Base-by-base conservation (phyloP, 2,797 vertebrate genomes). In the Numenius phaeopus region DNA sequence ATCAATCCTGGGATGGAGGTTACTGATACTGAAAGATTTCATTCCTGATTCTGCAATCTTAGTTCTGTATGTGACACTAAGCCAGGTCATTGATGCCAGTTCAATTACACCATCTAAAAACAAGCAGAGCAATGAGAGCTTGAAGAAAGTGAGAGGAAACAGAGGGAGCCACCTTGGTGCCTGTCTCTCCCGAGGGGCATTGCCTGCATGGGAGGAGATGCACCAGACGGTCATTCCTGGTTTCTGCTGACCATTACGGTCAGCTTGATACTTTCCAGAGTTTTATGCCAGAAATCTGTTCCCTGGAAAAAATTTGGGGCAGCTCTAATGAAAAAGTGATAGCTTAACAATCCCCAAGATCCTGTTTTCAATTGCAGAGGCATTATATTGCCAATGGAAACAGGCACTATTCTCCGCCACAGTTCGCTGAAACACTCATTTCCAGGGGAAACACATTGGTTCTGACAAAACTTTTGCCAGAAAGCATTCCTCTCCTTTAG, bases 41-140 rank as follows among this genome's bases (percentile, higher is more conserved):
- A 9, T 26, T 82, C 40, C 72, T n/a, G 46, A 81, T 64, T 57
- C 61, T 72, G 66, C 32, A 65, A 3, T 86, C 86, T 83, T 18
- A 49, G 40, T 78, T 78, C 50, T 57, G 32, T 32, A 17, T 1
- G 1, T 57, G 80, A 46, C 2, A 1, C 47, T 59, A 14, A 85
- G 20, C 32, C 20, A 3, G 1, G 0, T 42, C 23, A 3, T 3
- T 46, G 62, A 30, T 54, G 55, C 17, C 32, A 4, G 29, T 37
- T 54, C 13, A 21, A 32, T 66, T 42, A 23, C 14, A 18, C 23
- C 0, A 0, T 5, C 42, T 57, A 42, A 75, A 82, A 30, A 24
- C 58, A 52, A 42, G 21, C 29, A 17, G 50, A 80, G 67, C 58
- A 66, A 46, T 65, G 42, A 29, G 34, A 73, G 29, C 47, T 82